Base-by-base conservation (phyloP, 2,888 invertebrate species). In the Diogma glabrata region DNA sequence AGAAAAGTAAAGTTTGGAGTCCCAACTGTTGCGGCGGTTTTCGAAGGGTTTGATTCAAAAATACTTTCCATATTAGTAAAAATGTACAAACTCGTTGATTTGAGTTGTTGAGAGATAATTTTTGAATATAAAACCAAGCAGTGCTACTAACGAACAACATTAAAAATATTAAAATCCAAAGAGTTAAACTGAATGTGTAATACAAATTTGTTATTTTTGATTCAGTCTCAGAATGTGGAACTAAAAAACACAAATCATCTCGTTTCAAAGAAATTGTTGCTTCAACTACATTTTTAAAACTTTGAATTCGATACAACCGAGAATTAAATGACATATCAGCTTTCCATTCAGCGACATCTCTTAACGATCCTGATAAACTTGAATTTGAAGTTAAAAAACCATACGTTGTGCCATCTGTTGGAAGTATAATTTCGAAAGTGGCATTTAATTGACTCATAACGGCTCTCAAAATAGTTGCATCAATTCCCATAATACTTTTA, bases 161-260 rank as follows among this genome's bases (percentile, higher is more conserved):
- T 9, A 19, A 1, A 6, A 47, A 9, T 1, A 66, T 60, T 1
- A 55, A 51, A 1, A 60, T 5, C 69, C 69, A 69, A 4, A 67
- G 67, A 9, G 53, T 48, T 0, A 49, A 12, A 5, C 62, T 55
- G 49, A 70, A 69, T 1, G 69, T 62, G 2, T 64, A 63, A 55
- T 69, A 67, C 6, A 70, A 57, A 52, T 70, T 69, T 57, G 67
- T 71, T 57, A 77, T 75, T 1, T 73, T 67, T 0, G 75, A 71
- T 51, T 75, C 72, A n/a, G 63, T 64, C 9, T 62, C 62, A 0
- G 76, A 69, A 56, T 75, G 75, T 51, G 74, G 74, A 6, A 77
- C 67, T 22, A 79, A 56, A 49, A 78, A 75, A 59, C 78, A 78
- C 9, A 79, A 57, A 57, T 74, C 73, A 54, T 79, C 77, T 53